Conservation (phyloP, 30 jellyfish, hydroid and myxozoan genomes). For the Clytia hemisphaerica region DNA sequence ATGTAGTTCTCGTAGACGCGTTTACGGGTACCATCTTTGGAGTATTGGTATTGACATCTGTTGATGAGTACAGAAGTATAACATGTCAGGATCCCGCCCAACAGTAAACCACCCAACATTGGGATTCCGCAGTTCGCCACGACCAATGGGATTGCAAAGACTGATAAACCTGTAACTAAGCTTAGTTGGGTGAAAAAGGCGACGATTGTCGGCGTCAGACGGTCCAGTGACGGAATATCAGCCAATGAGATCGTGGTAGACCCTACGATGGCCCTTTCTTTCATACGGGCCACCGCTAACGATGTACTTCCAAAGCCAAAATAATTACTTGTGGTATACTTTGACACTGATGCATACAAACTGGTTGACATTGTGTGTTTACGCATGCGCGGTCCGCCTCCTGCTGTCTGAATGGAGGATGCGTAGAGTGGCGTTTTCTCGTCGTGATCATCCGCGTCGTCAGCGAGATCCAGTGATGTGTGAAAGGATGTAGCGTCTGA, state of each 20-base stretch:
- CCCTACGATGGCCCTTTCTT: conserved; percentile 1
- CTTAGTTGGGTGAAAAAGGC: conserved; percentile 25
- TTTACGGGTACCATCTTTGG: conserved; percentile 36
- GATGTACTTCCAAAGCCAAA: conserved; percentile 19
- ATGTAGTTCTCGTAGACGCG: conserved; percentile 40
- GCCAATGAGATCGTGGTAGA: conserved; percentile 33
- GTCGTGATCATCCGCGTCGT: no score
- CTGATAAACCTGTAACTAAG: conserved; percentile 46
- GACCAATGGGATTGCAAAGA: conserved; percentile 59
- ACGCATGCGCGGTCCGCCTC: no score
- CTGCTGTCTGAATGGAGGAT: no score
- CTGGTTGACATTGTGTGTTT: no score
- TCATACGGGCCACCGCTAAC: background rate
- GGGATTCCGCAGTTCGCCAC: conserved; percentile 43
- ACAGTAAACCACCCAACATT: background rate
- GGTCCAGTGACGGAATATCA: conserved; percentile 39
- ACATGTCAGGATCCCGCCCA: conserved; percentile 32
- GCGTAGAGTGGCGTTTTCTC: no score
- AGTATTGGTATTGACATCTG: conserved; percentile 52
- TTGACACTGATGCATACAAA: no score
- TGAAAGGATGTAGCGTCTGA: no score
- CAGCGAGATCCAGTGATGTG: no score
- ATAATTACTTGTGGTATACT: background rate
- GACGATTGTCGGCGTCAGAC: conserved; percentile 41
- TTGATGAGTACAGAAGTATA: conserved; percentile 27